Evolutionary conservation across 2,113 vertebrate genomes (phyloP).

Genomic region (Neofelis nebulosa): DNA sequence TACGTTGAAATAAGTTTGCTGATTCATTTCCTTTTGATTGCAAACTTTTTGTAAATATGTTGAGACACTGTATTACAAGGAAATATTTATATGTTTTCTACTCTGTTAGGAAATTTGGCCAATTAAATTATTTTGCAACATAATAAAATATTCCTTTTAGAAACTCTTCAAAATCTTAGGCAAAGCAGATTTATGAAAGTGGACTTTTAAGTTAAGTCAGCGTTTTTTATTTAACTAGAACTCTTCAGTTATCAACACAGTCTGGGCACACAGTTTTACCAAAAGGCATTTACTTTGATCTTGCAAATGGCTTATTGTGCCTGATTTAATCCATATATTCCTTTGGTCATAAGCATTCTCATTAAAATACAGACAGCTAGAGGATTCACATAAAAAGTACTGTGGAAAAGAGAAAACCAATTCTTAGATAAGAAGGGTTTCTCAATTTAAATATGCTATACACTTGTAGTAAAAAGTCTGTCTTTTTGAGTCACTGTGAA

Average conservation of each 20-base stretch:
- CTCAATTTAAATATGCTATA: background rate
- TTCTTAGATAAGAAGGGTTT: background rate
- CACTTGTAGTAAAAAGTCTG: background rate
- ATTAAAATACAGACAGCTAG: constrained; percentile 58
- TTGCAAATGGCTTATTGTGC: background rate
- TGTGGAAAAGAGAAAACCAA: constrained; percentile 21
- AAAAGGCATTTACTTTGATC: constrained; percentile 42
- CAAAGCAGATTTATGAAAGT: constrained; percentile 31
- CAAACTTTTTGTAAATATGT: background rate
- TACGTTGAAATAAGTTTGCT: background rate
- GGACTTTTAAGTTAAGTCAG: constrained; percentile 44
- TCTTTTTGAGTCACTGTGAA: constrained; percentile 31
- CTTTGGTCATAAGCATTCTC: constrained; percentile 22
- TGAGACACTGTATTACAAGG: background rate
- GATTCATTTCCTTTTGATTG: background rate
- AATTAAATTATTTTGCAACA: background rate
- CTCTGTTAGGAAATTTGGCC: background rate
- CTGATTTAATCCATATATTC: constrained; percentile 52
- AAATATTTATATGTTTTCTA: background rate
- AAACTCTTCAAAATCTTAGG: constrained; percentile 28
- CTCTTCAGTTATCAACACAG: background rate
- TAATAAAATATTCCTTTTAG: background rate
- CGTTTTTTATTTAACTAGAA: constrained; percentile 51
- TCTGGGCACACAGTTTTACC: background rate
- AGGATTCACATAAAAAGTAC: background rate